Conservation (phyloP, 2,113 vertebrate genomes). For the Myxocyprinus asiaticus region DNA sequence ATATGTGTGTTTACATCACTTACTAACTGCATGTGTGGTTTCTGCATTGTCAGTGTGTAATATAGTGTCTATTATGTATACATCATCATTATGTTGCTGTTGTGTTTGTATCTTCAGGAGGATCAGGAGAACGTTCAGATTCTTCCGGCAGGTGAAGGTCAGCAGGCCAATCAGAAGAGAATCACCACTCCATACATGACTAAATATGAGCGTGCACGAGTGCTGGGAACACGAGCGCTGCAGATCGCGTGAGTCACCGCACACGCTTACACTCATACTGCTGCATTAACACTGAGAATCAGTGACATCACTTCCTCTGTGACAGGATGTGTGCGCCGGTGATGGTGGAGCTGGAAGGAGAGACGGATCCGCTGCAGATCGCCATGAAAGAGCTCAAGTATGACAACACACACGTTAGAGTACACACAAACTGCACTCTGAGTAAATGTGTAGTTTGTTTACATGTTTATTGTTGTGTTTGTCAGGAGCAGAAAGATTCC, state of each 20-base stretch:
- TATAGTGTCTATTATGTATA: background rate
- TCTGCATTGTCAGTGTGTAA: no score
- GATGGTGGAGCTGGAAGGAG: conserved; percentile 98
- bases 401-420: conserved; percentile 49
- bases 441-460: background rate
- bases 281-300: no score
- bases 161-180: conserved; percentile 92
- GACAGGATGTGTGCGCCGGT: conserved; percentile 96
- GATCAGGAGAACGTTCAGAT: conserved; percentile 95
- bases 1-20: no score
- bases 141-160: conserved; percentile 89
- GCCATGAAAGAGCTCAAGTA: conserved; percentile 99
- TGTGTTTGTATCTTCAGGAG: conserved; percentile 75
- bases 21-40: no score
- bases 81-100: background rate
- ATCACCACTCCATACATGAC: conserved; percentile 98
- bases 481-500: conserved; percentile 94
- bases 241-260: conserved; percentile 92
- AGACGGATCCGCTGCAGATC: conserved; percentile 96
- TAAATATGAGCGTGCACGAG: conserved; percentile 92
- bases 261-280: background rate
- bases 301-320: conserved; percentile 45
- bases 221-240: conserved; percentile 92
- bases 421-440: background rate
- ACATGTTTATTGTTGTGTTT: background rate